These are phyloP conservation scores for Pantherophis guttatus DNA, from an alignment of 2,113 vertebrate genomes.

Conservation along the genomic window DNA sequence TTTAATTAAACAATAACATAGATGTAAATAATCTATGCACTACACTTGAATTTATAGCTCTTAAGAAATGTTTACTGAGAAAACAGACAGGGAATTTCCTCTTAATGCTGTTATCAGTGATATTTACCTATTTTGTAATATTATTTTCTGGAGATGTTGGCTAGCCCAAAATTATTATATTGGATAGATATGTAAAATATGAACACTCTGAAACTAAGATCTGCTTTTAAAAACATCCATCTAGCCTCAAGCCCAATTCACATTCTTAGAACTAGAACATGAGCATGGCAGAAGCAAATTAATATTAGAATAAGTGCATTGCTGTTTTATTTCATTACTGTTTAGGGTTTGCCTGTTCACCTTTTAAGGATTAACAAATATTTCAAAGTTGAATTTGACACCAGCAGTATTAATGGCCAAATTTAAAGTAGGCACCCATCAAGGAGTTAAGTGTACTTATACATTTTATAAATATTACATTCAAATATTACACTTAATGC, in stretches of 20 bases:
- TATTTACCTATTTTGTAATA: constrained; percentile 1
- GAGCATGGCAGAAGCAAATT: neutral
- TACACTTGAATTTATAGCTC: neutral
- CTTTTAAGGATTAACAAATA: neutral
- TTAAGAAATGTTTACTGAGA: constrained; percentile 7
- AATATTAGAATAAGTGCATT: neutral
- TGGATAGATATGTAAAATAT: neutral
- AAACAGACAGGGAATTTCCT: neutral
- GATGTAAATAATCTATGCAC: neutral
- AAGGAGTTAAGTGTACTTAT: neutral
- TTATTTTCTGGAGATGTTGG: neutral
- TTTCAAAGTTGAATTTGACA: neutral
- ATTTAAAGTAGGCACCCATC: neutral
- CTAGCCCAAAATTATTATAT: neutral
- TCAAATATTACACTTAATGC: neutral
- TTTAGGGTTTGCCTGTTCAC: neutral
- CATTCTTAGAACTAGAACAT: neutral
- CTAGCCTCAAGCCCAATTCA: neutral
- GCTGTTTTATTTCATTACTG: neutral
- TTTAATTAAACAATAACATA: neutral
- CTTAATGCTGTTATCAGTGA: neutral
- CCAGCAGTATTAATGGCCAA: neutral
- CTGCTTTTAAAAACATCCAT: neutral
- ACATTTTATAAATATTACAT: neutral
- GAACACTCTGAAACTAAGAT: neutral